A percentile compares a stretch with the other conserved stretches of the same genome.
Evolutionary conservation across 2,113 vertebrate species (phyloP).

Genomic region (Eubucco bourcierii): DNA sequence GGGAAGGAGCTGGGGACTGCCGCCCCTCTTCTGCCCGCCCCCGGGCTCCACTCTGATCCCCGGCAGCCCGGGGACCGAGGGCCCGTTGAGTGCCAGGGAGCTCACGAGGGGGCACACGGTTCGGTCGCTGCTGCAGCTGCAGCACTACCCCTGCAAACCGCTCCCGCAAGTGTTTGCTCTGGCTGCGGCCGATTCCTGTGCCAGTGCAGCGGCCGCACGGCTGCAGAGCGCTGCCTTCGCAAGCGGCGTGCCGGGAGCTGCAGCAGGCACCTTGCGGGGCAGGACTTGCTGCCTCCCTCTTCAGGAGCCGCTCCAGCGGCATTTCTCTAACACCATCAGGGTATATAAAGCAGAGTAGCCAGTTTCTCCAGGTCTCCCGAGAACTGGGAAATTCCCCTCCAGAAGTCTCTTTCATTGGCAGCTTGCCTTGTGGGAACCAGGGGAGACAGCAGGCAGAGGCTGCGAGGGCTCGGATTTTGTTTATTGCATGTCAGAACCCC

Average conservation of each 20-base stretch:
- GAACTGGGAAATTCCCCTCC: neutral
- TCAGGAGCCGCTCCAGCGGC: neutral
- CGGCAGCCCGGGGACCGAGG: neutral
- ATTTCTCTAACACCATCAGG: neutral
- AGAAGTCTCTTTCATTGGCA: neutral
- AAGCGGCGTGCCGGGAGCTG: neutral
- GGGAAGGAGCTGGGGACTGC: neutral
- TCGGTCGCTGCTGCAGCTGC: neutral
- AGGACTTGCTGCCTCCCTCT: neutral
- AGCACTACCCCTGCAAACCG: fast-evolving
- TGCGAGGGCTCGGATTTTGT: neutral
- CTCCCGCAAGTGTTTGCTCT: fast-evolving
- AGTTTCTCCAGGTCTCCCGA: neutral
- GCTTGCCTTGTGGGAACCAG: neutral
- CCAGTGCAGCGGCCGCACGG: neutral
- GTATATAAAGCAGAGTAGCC: neutral
- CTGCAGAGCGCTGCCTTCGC: neutral
- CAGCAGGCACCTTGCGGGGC: too few relatives aligned
- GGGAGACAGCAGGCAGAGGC: neutral
- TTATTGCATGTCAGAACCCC: neutral
- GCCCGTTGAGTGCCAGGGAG: neutral
- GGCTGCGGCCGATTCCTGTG: neutral
- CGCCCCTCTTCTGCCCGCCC: too few relatives aligned
- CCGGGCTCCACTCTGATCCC: too few relatives aligned
- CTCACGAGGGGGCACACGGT: fast-evolving